Percentiles rank a stretch among this genome's conserved stretches.
phyloP scores from a whole-genome alignment of 2,113 vertebrate genomes.

The Syngnathus floridae region DNA sequence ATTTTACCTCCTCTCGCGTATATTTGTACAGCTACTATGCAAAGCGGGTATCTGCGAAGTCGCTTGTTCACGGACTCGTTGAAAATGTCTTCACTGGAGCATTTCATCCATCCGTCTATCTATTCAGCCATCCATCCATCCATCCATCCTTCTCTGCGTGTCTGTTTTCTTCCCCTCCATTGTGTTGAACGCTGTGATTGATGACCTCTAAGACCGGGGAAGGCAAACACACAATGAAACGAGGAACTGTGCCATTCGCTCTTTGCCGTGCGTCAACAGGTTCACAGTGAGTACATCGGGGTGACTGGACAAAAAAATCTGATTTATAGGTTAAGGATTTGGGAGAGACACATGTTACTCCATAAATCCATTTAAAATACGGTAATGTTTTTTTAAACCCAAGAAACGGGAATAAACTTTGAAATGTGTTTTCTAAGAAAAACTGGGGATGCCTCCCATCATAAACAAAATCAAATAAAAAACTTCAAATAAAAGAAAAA shows the following conservation, averaged over 20 bases:
- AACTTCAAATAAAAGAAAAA: too few species aligned
- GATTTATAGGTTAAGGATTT: constrained; percentile 8
- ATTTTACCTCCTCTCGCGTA: constrained; percentile 19
- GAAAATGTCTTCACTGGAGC: constrained; percentile 23
- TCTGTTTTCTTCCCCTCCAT: constrained; percentile 55
- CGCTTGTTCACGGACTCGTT: constrained; percentile 20
- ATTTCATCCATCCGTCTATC: constrained; percentile 40
- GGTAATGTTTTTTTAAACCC: too few species aligned
- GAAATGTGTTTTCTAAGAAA: too few species aligned
- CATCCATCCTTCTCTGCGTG: constrained; percentile 9
- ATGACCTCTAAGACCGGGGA: constrained; percentile 60
- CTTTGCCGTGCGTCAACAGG: constrained; percentile 24
- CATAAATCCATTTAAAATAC: too few species aligned
- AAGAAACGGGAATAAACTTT: too few species aligned
- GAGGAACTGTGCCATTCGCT: constrained; percentile 32
- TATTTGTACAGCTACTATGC: constrained; percentile 54
- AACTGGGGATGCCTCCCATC: too few species aligned
- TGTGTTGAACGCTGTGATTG: constrained; percentile 67
- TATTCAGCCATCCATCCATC: constrained; percentile 3
- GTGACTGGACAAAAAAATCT: constrained; percentile 3
- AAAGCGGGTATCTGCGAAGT: constrained; percentile 42
- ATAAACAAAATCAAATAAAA: too few species aligned
- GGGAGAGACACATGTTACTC: not conserved
- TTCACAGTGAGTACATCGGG: constrained; percentile 19
- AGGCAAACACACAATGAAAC: constrained; percentile 58